phyloP scores from a whole-genome alignment of 30 jellyfish, hydroid and myxozoan genomes.

The Clytia hemisphaerica region DNA sequence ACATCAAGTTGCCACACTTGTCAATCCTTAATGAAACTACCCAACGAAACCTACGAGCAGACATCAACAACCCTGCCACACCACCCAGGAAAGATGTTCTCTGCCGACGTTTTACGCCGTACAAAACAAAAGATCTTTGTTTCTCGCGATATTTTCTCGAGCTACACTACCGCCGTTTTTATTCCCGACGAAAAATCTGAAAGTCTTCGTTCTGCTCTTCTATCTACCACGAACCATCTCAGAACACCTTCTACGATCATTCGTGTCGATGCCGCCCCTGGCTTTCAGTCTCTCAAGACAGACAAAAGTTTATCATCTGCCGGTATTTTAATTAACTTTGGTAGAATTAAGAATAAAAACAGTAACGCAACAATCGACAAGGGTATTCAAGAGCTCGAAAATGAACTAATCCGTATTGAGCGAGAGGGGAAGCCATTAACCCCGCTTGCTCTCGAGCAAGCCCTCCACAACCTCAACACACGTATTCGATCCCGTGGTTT shows the following conservation, averaged over 20 bases:
- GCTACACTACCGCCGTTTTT: too few relatives aligned
- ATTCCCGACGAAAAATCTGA: too few relatives aligned
- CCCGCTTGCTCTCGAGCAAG: background rate
- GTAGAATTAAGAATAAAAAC: too few relatives aligned
- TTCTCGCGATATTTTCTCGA: too few relatives aligned
- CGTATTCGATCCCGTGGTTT: conserved; percentile 1
- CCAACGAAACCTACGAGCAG: background rate
- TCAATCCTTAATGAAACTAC: background rate
- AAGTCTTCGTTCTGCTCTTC: too few relatives aligned
- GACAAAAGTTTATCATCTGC: too few relatives aligned
- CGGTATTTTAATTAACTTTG: too few relatives aligned
- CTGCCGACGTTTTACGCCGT: background rate
- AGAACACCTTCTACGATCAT: too few relatives aligned
- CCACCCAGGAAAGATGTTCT: background rate
- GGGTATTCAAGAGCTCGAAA: background rate
- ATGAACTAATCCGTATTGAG: background rate
- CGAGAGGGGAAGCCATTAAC: background rate
- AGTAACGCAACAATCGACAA: too few relatives aligned
- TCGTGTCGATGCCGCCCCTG: too few relatives aligned
- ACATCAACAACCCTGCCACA: background rate
- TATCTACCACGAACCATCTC: too few relatives aligned
- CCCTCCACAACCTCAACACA: background rate
- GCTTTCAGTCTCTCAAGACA: too few relatives aligned
- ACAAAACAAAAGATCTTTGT: background rate
- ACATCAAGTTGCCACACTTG: background rate